Percentiles rank a stretch among this genome's conserved stretches.
Evolutionary conservation across 92 coral and sea anemone genomes (phyloP).

Genomic region (Epizoanthus ramosus): DNA sequence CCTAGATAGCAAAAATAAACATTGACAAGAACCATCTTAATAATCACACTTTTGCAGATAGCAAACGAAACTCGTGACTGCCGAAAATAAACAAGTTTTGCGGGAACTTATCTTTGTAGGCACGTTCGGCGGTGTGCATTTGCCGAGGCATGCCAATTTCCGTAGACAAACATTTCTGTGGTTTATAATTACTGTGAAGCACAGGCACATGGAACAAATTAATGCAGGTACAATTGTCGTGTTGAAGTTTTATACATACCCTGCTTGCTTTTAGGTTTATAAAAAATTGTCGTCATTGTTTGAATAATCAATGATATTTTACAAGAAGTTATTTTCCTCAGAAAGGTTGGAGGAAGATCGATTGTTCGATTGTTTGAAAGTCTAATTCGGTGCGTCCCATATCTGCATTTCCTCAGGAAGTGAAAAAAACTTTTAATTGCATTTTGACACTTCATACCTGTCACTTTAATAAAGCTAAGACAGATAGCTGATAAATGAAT

Average conservation of each 20-base stretch:
- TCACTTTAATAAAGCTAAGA: not conserved
- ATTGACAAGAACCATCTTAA: constrained; percentile 12
- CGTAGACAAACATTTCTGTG: constrained; percentile 25
- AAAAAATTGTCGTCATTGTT: constrained; percentile 18
- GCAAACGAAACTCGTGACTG: constrained; percentile 34
- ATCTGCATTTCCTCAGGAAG: constrained; percentile 16
- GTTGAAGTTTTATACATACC: constrained; percentile 9
- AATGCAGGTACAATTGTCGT: constrained; percentile 3
- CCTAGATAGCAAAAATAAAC: constrained; percentile 21
- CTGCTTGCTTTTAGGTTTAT: constrained; percentile 34
- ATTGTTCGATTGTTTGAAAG: constrained; percentile 10
- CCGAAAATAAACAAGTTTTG: constrained; percentile 36
- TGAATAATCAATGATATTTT: constrained; percentile 24
- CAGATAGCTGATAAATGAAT: constrained; percentile 35
- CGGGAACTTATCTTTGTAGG: constrained; percentile 21
- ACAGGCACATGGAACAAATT: constrained; percentile 15
- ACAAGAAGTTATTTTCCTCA: constrained; percentile 3
- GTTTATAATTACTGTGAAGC: constrained; percentile 17
- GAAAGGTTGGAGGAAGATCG: not conserved
- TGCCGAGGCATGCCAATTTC: constrained; percentile 15
- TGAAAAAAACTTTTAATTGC: constrained; percentile 15
- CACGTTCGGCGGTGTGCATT: constrained; percentile 15
- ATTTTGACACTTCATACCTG: constrained; percentile 9
- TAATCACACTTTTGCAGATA: constrained; percentile 30
- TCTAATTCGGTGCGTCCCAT: not conserved